phyloP scores from a whole-genome alignment of 2,797 vertebrate species.

The Microctenopoma stevenorrisi region DNA sequence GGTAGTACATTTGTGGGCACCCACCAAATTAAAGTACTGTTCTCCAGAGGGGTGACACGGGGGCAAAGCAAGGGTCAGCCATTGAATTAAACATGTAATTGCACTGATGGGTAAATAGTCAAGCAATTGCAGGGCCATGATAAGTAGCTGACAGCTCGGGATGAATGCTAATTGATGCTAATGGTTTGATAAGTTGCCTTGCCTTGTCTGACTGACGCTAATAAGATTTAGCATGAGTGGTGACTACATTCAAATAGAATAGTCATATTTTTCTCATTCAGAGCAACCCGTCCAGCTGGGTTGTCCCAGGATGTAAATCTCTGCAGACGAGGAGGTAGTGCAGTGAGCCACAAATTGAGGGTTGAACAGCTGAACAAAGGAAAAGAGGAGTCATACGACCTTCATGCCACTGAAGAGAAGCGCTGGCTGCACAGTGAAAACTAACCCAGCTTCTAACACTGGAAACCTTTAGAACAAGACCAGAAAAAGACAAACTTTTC shows the following conservation, averaged over 20 bases:
- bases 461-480: conserved; percentile 2
- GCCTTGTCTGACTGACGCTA: conserved; percentile 43
- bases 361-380: conserved; percentile 18
- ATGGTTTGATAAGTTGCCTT: conserved; percentile 45
- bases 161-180: conserved; percentile 56
- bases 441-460: conserved; percentile 10
- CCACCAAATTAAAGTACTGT: conserved; percentile 14
- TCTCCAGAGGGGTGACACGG: conserved; percentile 44
- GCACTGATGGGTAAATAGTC: conserved; percentile 62
- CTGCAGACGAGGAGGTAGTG: not conserved
- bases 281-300: conserved; percentile 10
- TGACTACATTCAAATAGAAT: conserved; percentile 21
- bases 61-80: conserved; percentile 27
- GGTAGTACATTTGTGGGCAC: conserved; percentile 18
- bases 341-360: conserved; percentile 34
- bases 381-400: not conserved
- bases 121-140: conserved; percentile 52
- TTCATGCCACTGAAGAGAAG: conserved; percentile 8
- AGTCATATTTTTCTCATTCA: not conserved
- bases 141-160: conserved; percentile 52
- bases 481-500: not conserved
- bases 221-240: conserved; percentile 19
- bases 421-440: not conserved
- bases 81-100: conserved; percentile 74
- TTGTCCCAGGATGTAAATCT: conserved; percentile 15